Evolutionary conservation across 1,140 invertebrate genomes (phyloP).

Genomic region (Dryas iulia): DNA sequence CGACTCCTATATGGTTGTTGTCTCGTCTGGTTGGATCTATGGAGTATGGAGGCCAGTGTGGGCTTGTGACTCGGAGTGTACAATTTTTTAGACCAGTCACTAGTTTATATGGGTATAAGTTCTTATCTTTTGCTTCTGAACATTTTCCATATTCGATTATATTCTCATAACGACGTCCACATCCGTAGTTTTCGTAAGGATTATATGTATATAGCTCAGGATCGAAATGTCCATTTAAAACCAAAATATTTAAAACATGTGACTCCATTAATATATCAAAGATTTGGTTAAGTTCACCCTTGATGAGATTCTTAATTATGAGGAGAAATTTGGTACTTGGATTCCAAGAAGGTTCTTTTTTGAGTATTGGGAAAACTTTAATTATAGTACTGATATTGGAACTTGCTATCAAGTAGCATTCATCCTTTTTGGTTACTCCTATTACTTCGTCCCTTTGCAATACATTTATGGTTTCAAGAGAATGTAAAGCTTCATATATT

Average conservation of each 20-base stretch:
- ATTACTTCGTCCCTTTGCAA: background rate
- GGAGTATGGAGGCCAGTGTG: constrained; percentile 50
- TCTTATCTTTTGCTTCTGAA: background rate
- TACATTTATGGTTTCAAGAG: background rate
- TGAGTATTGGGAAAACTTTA: constrained; percentile 14
- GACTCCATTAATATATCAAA: constrained; percentile 41
- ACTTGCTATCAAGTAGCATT: constrained; percentile 32
- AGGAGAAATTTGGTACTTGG: constrained; percentile 38
- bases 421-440: constrained; percentile 10
- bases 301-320: constrained; percentile 23
- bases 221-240: constrained; percentile 35
- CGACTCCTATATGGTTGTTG: constrained; percentile 34
- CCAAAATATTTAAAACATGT: constrained; percentile 40
- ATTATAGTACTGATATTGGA: constrained; percentile 17
- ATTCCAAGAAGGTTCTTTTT: constrained; percentile 35
- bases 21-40: constrained; percentile 26
- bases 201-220: constrained; percentile 48
- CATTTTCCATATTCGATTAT: constrained; percentile 39
- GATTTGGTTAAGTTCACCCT: constrained; percentile 28
- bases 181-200: constrained; percentile 51
- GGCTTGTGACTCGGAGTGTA: background rate
- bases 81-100: constrained; percentile 11
- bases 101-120: constrained; percentile 21
- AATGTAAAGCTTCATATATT: constrained; percentile 28
- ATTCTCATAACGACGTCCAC: constrained; percentile 37